These are phyloP conservation scores for Dasyornis broadbenti DNA, from an alignment of 2,113 vertebrate species.

Conservation along the genomic window DNA sequence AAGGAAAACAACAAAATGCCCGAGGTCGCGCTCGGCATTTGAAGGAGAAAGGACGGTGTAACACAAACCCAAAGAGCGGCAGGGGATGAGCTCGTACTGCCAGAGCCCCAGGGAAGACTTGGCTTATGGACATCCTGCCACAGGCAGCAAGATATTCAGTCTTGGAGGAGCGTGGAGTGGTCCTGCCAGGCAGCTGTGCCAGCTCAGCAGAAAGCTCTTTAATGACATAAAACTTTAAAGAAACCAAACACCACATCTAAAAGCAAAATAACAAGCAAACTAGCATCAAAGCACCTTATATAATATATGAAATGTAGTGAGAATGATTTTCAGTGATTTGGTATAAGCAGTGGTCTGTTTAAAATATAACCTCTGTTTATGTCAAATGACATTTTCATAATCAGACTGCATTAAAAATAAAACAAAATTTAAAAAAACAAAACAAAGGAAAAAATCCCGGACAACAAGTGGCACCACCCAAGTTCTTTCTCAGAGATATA, in stretches of 20 bases:
- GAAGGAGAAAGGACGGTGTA: not conserved
- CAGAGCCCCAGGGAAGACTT: not conserved
- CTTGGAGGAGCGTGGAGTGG: not conserved
- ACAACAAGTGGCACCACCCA: not conserved
- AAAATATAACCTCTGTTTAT: not conserved
- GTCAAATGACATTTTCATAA: not conserved
- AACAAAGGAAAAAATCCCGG: not conserved
- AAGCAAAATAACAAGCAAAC: not conserved
- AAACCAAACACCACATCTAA: not conserved
- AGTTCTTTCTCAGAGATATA: not conserved
- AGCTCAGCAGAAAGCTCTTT: not conserved
- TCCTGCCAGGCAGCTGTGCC: not conserved
- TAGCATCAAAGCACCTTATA: not conserved
- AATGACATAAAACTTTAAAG: not conserved
- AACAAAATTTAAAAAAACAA: not conserved
- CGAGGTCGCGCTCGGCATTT: not conserved
- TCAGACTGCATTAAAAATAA: not conserved
- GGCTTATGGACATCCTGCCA: accelerated
- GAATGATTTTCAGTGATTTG: not conserved
- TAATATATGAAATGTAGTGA: not conserved
- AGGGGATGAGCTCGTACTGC: not conserved
- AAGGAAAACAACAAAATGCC: not conserved
- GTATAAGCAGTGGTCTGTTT: not conserved
- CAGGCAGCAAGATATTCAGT: not conserved
- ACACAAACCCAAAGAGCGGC: accelerated